These are phyloP conservation scores for Clarias pachynema DNA, from an alignment of 2,797 vertebrate species.

Conservation along the genomic window DNA sequence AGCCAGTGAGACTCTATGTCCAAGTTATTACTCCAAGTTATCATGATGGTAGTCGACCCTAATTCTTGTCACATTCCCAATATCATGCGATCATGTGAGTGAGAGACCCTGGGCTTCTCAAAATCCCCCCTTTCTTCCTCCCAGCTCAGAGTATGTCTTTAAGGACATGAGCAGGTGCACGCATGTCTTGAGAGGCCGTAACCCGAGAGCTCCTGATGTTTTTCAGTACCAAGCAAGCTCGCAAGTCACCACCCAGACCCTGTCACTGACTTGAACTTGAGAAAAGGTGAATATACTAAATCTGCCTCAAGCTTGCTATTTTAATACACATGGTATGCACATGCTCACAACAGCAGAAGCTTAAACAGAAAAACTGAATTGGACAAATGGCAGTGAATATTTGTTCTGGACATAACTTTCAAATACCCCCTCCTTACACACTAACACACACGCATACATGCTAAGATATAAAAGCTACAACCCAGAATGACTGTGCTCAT, in stretches of 20 bases:
- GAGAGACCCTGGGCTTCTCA: neutral
- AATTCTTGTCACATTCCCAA: constrained; percentile 18
- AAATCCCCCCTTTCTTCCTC: constrained; percentile 3
- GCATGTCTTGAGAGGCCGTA: constrained; percentile 70
- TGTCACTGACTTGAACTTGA: constrained; percentile 79
- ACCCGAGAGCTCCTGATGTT: constrained; percentile 75
- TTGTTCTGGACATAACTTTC: constrained; percentile 5
- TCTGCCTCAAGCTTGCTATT: constrained; percentile 70
- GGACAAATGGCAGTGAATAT: constrained; percentile 28
- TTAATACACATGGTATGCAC: constrained; percentile 67
- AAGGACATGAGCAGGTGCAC: constrained; percentile 79
- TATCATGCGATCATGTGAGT: constrained; percentile 30
- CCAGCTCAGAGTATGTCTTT: constrained; percentile 39
- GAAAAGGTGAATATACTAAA: constrained; percentile 78
- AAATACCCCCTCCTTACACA: constrained; percentile 4
- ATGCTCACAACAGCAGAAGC: constrained; percentile 58
- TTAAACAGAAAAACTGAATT: constrained; percentile 45
- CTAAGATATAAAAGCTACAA: constrained; percentile 18
- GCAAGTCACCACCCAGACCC: constrained; percentile 63
- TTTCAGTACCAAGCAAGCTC: constrained; percentile 75
- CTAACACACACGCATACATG: no score
- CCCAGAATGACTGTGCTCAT: constrained; percentile 66
- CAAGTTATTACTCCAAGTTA: neutral
- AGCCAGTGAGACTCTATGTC: constrained; percentile 19
- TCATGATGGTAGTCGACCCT: constrained; percentile 10